These are phyloP conservation scores for Fringilla coelebs DNA, from an alignment of 2,797 vertebrate genomes.

Conservation along the genomic window DNA sequence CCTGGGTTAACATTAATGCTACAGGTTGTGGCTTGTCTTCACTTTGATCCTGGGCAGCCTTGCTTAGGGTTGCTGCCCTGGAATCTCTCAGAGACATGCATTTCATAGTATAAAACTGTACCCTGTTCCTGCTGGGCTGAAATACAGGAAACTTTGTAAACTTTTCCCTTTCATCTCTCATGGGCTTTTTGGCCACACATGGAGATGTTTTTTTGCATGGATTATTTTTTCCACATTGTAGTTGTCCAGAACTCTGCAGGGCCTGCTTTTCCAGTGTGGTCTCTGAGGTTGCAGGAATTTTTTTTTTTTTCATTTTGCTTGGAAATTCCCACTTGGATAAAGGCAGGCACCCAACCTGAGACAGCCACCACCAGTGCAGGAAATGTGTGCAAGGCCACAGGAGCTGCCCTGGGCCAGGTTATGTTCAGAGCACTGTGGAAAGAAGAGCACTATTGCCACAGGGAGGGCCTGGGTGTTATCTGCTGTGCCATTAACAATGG, in stretches of 20 bases:
- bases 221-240: neutral
- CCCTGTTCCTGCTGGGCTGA: neutral
- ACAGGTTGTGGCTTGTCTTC: neutral
- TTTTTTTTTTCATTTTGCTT: neutral
- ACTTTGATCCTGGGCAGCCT: neutral
- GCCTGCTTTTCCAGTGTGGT: neutral
- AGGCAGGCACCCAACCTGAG: neutral
- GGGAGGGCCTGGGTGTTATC: neutral
- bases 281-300: neutral
- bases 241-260: neutral
- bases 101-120: neutral
- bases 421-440: neutral
- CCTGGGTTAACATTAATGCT: neutral
- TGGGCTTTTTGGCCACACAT: rapidly evolving
- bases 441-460: neutral
- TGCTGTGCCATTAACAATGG: neutral
- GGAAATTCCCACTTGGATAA: neutral
- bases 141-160: neutral
- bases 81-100: neutral
- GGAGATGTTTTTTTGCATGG: neutral
- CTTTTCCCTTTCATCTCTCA: neutral
- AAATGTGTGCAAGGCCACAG: neutral
- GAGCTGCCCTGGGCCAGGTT: neutral
- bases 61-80: neutral
- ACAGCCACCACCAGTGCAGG: rapidly evolving